Evolutionary conservation across 2,113 vertebrate species (phyloP).

Genomic region (Phrynosoma blainvillii): DNA sequence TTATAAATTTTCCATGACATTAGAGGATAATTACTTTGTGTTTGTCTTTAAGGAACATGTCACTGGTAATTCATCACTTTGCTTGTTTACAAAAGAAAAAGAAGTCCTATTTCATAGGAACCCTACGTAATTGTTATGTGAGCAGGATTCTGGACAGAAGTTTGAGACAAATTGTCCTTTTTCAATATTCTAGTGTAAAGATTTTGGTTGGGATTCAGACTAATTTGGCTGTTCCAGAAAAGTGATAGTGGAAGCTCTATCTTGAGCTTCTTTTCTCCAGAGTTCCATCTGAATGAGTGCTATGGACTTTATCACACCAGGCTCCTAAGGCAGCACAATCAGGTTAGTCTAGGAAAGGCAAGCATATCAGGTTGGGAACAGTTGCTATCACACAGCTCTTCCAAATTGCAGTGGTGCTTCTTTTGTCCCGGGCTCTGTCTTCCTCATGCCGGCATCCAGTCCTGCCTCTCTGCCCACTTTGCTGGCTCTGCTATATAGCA

Average conservation of each 20-base stretch:
- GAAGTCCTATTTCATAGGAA: not conserved
- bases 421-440: too few relatives aligned
- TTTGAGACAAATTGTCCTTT: not conserved
- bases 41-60: constrained; percentile 26
- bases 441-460: too few relatives aligned
- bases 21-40: constrained; percentile 23
- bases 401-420: too few relatives aligned
- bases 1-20: constrained; percentile 33
- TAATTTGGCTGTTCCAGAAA: not conserved
- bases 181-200: not conserved
- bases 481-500: too few relatives aligned
- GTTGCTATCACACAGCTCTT: too few relatives aligned
- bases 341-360: too few relatives aligned
- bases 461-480: too few relatives aligned
- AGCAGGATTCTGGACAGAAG: not conserved
- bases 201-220: not conserved
- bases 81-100: constrained; percentile 40
- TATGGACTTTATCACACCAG: not conserved
- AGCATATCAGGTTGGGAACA: too few relatives aligned
- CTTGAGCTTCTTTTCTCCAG: not conserved
- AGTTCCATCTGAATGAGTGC: not conserved
- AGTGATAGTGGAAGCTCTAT: not conserved
- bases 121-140: not conserved
- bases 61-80: constrained; percentile 13
- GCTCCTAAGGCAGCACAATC: too few relatives aligned